These are phyloP conservation scores for Xestia sexstrigata DNA, from an alignment of 2,888 invertebrate species.

Conservation along the genomic window DNA sequence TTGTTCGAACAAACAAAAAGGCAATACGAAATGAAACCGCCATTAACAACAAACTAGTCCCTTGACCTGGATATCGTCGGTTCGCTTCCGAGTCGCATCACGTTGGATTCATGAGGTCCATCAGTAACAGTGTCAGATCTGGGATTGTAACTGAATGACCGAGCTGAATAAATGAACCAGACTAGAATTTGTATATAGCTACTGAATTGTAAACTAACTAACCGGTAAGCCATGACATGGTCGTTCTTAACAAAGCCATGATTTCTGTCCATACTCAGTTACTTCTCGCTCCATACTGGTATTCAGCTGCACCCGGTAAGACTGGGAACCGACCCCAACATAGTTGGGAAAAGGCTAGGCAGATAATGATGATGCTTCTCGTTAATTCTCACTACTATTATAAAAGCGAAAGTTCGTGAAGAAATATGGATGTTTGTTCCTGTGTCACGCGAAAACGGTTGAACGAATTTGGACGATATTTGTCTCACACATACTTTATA, in stretches of 20 bases:
- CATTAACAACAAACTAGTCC: slow-evolving; percentile 23
- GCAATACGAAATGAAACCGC: neutral
- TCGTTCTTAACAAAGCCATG: neutral
- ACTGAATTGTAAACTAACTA: neutral
- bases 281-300: neutral
- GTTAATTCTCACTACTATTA: neutral
- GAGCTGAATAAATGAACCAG: neutral
- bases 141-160: slow-evolving; percentile 5
- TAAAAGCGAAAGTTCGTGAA: too few relatives aligned
- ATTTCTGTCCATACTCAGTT: neutral
- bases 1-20: slow-evolving; percentile 4
- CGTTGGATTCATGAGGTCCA: slow-evolving; percentile 17
- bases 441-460: too few relatives aligned
- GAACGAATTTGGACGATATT: too few relatives aligned
- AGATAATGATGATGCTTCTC: neutral
- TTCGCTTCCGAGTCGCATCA: slow-evolving; percentile 18
- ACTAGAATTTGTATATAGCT: neutral
- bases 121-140: slow-evolving; percentile 23
- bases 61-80: slow-evolving; percentile 10
- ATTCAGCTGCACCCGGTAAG: too few relatives aligned
- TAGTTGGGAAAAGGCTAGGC: too few relatives aligned
- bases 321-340: too few relatives aligned
- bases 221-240: neutral
- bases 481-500: too few relatives aligned
- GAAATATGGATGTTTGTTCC: too few relatives aligned